Evolutionary conservation across 2,888 invertebrate species (phyloP).

Genomic region (Pardosa pseudoannulata): DNA sequence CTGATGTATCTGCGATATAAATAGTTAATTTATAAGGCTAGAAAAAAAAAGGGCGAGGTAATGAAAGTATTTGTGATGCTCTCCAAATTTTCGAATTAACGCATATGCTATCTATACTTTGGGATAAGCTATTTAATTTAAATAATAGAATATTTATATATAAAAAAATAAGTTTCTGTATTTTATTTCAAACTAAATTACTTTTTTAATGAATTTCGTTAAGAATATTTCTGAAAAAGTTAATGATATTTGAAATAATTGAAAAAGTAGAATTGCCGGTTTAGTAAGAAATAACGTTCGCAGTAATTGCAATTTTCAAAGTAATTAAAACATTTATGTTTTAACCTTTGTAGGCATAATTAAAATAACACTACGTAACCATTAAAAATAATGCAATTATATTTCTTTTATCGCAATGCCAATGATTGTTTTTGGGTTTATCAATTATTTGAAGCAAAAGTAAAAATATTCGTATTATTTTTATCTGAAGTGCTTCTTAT

Average conservation of each 20-base stretch:
- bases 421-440: neutral
- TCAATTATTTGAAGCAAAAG: neutral
- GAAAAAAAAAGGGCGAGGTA: neutral
- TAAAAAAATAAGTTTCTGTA: neutral
- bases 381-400: neutral
- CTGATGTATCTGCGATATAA: neutral
- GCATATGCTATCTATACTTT: conserved; percentile 11
- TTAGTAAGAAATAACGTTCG: neutral
- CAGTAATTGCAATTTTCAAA: neutral
- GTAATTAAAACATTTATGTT: neutral
- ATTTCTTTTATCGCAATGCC: neutral
- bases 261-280: neutral
- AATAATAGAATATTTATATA: neutral
- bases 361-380: neutral
- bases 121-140: conserved; percentile 1
- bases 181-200: conserved; percentile 12
- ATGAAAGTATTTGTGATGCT: neutral
- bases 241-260: neutral
- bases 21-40: neutral
- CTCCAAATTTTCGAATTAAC: conserved; percentile 10
- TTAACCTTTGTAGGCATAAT: neutral
- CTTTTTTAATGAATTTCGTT: neutral
- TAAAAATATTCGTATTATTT: too few relatives aligned
- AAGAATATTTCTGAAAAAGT: neutral
- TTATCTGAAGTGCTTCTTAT: too few relatives aligned